Conservation (phyloP, 2,888 invertebrate species). For the Coenonympha glycerion region DNA sequence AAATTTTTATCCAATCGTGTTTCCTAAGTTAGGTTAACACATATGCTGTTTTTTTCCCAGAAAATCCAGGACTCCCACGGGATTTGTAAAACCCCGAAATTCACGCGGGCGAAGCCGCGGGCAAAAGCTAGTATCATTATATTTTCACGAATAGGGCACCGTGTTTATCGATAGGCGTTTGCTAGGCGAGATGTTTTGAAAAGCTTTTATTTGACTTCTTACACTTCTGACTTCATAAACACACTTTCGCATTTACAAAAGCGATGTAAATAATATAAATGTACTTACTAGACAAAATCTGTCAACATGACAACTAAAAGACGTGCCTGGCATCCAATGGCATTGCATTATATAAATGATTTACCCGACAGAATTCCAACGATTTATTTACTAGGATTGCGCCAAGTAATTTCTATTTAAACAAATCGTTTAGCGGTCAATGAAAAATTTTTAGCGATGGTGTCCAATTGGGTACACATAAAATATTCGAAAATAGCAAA, state of each 20-base stretch:
- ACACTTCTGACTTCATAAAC: too few relatives aligned
- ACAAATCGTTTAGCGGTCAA: conserved; percentile 16
- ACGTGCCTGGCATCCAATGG: conserved; percentile 17
- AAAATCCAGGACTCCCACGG: too few relatives aligned
- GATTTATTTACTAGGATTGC: conserved; percentile 17
- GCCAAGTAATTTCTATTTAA: conserved; percentile 20
- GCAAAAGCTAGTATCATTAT: too few relatives aligned
- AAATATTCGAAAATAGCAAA: not conserved
- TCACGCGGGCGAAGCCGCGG: too few relatives aligned
- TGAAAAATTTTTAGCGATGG: conserved; percentile 10
- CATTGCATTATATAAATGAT: conserved; percentile 19
- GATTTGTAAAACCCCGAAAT: too few relatives aligned
- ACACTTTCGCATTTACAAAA: not conserved
- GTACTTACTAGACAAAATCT: conserved; percentile 10
- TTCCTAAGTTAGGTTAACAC: too few relatives aligned
- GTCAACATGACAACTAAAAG: conserved; percentile 7
- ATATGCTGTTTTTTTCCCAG: too few relatives aligned
- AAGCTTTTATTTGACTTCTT: too few relatives aligned
- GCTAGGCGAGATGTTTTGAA: too few relatives aligned
- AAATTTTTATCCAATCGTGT: too few relatives aligned
- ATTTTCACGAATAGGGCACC: too few relatives aligned
- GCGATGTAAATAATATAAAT: not conserved
- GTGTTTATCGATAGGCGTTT: not conserved
- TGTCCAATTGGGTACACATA: not conserved
- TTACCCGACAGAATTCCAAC: conserved; percentile 14